Percentiles rank a stretch among this genome's conserved stretches.
phyloP scores from a whole-genome alignment of 2,888 invertebrate genomes.

The Copidosoma aretas region DNA sequence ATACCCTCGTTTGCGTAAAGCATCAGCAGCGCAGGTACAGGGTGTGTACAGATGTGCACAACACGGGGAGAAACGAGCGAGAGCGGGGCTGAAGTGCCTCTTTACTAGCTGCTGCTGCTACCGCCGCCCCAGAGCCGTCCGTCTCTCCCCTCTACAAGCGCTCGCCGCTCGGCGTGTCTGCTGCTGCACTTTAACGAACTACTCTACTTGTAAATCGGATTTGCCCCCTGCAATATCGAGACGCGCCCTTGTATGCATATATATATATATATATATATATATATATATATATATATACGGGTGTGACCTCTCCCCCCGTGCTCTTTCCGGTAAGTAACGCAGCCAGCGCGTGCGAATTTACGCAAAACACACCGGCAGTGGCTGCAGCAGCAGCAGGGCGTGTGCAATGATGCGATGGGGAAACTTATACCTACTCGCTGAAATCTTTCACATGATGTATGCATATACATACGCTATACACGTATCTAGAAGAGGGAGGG shows the following conservation, averaged over 20 bases:
- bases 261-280: not conserved
- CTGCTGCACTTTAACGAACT: slow-evolving; percentile 9
- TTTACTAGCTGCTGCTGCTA: too few species aligned
- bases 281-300: too few species aligned
- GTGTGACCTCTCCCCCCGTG: too few species aligned
- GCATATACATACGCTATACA: too few species aligned
- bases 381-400: too few species aligned
- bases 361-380: too few species aligned
- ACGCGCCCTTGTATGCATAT: not conserved
- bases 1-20: slow-evolving; percentile 8
- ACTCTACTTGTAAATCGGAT: slow-evolving; percentile 7
- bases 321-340: not conserved
- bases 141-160: not conserved
- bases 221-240: not conserved
- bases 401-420: too few species aligned
- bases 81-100: not conserved
- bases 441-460: too few species aligned
- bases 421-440: too few species aligned
- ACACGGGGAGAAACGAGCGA: not conserved
- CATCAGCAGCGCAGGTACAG: not conserved
- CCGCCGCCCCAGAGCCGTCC: too few species aligned
- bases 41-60: not conserved
- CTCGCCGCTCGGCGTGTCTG: too few species aligned
- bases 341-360: not conserved
- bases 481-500: too few species aligned